Percentiles rank a stretch among this genome's conserved stretches.
Conservation (phyloP, 2,888 invertebrate species). For the Lepidocyrtinus sp. region DNA sequence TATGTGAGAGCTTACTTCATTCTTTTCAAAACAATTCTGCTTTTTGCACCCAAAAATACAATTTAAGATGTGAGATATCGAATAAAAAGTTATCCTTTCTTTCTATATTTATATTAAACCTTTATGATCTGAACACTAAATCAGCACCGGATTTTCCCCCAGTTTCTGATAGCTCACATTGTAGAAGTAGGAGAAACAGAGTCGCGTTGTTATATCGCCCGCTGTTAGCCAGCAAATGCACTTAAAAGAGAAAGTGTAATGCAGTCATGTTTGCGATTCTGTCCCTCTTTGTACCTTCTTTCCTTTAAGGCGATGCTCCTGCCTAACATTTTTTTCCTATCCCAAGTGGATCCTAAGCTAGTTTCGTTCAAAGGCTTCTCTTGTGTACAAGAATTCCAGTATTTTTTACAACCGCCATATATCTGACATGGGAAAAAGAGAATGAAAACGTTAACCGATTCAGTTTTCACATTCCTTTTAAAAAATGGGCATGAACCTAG, state of each 20-base stretch:
- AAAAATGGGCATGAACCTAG: not conserved
- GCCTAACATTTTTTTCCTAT: slow-evolving; percentile 29
- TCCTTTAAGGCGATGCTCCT: not conserved
- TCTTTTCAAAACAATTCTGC: slow-evolving; percentile 6
- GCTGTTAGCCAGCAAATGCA: slow-evolving; percentile 37
- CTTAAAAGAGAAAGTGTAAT: slow-evolving; percentile 23
- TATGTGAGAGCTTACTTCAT: not conserved
- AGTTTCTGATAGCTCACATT: no score
- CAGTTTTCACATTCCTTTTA: slow-evolving; percentile 19
- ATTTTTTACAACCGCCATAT: not conserved
- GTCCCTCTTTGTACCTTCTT: slow-evolving; percentile 22
- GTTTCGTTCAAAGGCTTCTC: slow-evolving; percentile 2
- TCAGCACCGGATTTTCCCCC: slow-evolving; percentile 6
- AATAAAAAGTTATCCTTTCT: not conserved
- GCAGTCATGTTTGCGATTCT: not conserved
- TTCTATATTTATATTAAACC: slow-evolving; percentile 6
- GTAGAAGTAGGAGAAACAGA: slow-evolving; percentile 15
- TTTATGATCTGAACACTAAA: not conserved
- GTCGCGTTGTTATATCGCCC: slow-evolving; percentile 8
- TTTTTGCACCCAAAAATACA: not conserved
- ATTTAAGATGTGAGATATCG: not conserved
- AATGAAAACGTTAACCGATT: slow-evolving; percentile 43
- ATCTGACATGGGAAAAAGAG: slow-evolving; percentile 4
- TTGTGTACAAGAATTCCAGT: not conserved
- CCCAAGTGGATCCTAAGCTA: slow-evolving; percentile 41